Evolutionary conservation across 1,140 invertebrate genomes (phyloP).

Genomic region (Microvelia longipes): DNA sequence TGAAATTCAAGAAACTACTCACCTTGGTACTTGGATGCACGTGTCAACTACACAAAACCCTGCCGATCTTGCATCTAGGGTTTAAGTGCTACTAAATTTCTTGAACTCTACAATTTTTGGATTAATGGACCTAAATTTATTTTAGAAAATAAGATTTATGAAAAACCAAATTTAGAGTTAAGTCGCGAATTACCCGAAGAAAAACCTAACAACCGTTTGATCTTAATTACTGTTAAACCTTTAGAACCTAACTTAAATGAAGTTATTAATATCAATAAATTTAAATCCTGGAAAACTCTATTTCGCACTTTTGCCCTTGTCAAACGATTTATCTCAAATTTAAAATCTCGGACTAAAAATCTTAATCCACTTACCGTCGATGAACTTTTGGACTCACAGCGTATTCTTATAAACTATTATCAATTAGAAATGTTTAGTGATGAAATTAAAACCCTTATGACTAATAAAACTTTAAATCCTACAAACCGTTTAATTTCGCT

Average conservation of each 20-base stretch:
- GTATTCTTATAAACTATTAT: neutral
- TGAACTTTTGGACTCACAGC: neutral
- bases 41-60: too few species aligned
- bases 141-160: too few species aligned
- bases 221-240: neutral
- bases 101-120: too few species aligned
- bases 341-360: neutral
- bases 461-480: neutral
- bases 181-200: too few species aligned
- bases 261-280: neutral
- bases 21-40: too few species aligned
- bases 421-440: neutral
- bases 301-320: neutral
- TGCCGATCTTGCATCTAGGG: too few species aligned
- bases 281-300: neutral
- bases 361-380: neutral
- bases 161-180: too few species aligned
- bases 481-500: neutral
- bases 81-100: too few species aligned
- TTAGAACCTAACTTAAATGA: neutral
- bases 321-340: neutral
- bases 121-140: too few species aligned
- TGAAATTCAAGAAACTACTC: too few species aligned
- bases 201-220: too few species aligned
- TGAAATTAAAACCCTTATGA: neutral